Evolutionary conservation across 2,888 invertebrate species (phyloP).

Genomic region (Caenorhabditis panamensis): DNA sequence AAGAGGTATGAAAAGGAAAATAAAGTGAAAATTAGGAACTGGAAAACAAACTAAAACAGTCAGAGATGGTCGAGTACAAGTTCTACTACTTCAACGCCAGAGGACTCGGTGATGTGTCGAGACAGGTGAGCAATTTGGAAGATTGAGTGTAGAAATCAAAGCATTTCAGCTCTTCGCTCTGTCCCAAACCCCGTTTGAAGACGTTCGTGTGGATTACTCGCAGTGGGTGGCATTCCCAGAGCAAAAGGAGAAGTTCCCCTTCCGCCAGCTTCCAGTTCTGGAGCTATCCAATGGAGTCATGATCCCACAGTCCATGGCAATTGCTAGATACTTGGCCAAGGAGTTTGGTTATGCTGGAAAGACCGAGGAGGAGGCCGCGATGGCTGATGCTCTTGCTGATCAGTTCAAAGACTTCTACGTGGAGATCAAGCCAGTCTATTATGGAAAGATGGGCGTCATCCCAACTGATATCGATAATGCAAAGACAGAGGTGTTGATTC

Average conservation of each 20-base stretch:
- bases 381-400: constrained; percentile 57
- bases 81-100: constrained; percentile 63
- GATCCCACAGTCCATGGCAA: constrained; percentile 57
- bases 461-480: constrained; percentile 35
- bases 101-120: constrained; percentile 60
- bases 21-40: too few species aligned
- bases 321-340: constrained; percentile 60
- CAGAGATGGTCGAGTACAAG: constrained; percentile 62
- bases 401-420: constrained; percentile 62
- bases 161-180: constrained; percentile 47
- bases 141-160: not conserved
- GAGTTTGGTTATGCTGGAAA: constrained; percentile 65
- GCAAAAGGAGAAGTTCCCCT: constrained; percentile 43
- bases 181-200: constrained; percentile 54
- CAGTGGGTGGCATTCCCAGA: constrained; percentile 10
- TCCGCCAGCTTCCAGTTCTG: constrained; percentile 55
- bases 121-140: constrained; percentile 50
- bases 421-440: constrained; percentile 52
- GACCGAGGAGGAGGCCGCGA: constrained; percentile 49
- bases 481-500: constrained; percentile 18
- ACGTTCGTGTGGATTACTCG: constrained; percentile 38
- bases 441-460: constrained; percentile 41
- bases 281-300: constrained; percentile 31
- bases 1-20: too few species aligned
- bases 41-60: too few species aligned